Evolutionary conservation across 2,888 invertebrate genomes (phyloP), one percentile per base, ranked within the genome.

Genomic region (Nomada fabriciana): DNA sequence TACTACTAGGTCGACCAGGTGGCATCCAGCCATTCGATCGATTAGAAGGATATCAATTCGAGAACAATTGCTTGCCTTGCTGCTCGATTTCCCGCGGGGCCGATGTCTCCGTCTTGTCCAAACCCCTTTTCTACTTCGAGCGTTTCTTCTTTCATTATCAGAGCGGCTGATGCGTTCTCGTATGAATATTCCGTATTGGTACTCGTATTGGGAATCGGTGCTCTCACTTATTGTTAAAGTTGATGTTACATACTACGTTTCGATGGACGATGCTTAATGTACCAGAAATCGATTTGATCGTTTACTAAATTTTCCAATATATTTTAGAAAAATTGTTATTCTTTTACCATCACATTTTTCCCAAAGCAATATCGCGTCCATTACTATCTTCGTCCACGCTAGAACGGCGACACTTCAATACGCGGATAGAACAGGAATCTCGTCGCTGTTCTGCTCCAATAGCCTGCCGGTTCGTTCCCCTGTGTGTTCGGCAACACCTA

Each of bases 1-100:
- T 90, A 90, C 87, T 85, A 90, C 88, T 90, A 87, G 91, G 90
- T 90, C 90, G 88, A 52, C 86, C 89, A 87, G 87, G 85, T 88
- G 86, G 81, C 86, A 89, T 86, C 86, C 63, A 57, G 73, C 47
- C 50, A 71, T 55, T 57, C 72, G 84, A 87, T 88, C 87, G 85
- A 88, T 88, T 85, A 82, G 80, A 79, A 80, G 73, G 76, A 83
- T 87, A 85, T 86, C 75, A 78, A 85, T 82, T 80, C 72, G 67
- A 36, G 69, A 85, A 85, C 83, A 55, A 82, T 83, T 42, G 50
- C 50, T 25, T 20, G 13, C 29, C 60, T 18, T 23, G 43, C 15
- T 29, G 13, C 59, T 65, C 65, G 60, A 63, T 78, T 74, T 74
- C 43, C 43, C 20, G n/a, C 2, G 57, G 25, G 59, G n/a, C 59